Evolutionary conservation across 2,113 vertebrate genomes (phyloP), one percentile per base, ranked within the genome.

Genomic region (Circaetus gallicus): DNA sequence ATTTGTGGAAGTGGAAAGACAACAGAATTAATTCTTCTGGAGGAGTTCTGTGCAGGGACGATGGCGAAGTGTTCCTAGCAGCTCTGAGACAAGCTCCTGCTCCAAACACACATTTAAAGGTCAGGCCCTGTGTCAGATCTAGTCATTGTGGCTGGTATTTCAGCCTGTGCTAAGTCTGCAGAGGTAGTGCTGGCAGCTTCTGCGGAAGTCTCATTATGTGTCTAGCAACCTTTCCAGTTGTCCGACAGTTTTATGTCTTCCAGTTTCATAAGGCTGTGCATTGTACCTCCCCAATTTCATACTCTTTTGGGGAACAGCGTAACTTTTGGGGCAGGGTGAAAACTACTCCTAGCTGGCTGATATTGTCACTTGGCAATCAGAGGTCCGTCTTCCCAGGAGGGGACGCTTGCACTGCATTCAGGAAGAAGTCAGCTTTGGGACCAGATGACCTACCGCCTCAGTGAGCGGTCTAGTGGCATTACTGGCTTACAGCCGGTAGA

Each of bases 1-100:
- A 24, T 79, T 90, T 95, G 29, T 87, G 78, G 63, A 91, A 87
- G 70, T 55, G 62, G 42, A 94, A 90, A 82, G 78, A 87, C 66
- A 86, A 86, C 42, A 74, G 63, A 86, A 93, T 94, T 83, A 77
- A 92, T 93, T 93, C 47, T 94, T 86, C 24, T 70, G 40, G 32
- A 90, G 34, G 15, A 79, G 26, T 79, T 86, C 26, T 52, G 42
- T 50, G 28, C n/a, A 72, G 31, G 28, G 25, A 89, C 92, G 50
- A 22, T 34, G 38, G 52, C 7, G 36, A 73, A 73, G 59, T 26
- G 29, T 43, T 76, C 56, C 65, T 67, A 72, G 22, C 43, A 89
- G 24, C 72, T 89, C 61, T 1, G 8, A 82, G 47, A 67, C 2
- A 8, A 56, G 25, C 1, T 32, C 14, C 59, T 73, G 58, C n/a